These are phyloP conservation scores for Polylopha cassiicola DNA, from an alignment of 2,888 invertebrate genomes.

Conservation along the genomic window DNA sequence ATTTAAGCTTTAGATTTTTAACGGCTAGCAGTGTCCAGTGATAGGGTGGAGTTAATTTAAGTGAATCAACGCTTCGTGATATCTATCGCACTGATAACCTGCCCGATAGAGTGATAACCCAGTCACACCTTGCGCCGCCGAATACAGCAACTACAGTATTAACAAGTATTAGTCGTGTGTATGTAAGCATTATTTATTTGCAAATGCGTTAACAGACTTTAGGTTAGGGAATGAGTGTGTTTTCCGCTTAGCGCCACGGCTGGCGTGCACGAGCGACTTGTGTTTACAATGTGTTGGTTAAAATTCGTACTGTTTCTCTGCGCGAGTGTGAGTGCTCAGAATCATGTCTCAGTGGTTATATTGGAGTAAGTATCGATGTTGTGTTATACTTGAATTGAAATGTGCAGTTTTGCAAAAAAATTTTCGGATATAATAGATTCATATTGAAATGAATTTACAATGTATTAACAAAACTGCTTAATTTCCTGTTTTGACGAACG, in stretches of 20 bases:
- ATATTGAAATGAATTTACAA: background rate
- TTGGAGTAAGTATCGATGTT: slow-evolving; percentile 11
- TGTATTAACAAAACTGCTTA: no score
- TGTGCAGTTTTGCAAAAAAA: background rate
- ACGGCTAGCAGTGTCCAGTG: slow-evolving; percentile 6
- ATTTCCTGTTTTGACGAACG: no score
- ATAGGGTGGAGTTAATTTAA: slow-evolving; percentile 15
- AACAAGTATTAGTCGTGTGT: slow-evolving; percentile 1
- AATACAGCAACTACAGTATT: background rate
- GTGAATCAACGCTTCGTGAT: slow-evolving; percentile 12
- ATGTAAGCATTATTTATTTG: background rate
- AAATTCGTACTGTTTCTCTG: slow-evolving; percentile 6
- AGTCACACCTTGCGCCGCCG: slow-evolving; percentile 5
- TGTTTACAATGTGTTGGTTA: slow-evolving; percentile 1
- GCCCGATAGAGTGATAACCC: slow-evolving; percentile 18
- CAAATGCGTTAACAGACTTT: slow-evolving; percentile 1
- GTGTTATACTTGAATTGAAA: background rate
- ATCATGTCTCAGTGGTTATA: slow-evolving; percentile 8
- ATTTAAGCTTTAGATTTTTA: no score
- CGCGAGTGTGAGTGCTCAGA: slow-evolving; percentile 10
- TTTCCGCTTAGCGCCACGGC: no score
- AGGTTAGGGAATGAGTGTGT: no score
- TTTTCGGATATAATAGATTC: background rate
- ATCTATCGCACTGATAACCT: slow-evolving; percentile 16
- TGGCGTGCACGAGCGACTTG: no score